Conservation (phyloP, 2,113 vertebrate genomes). For the human (Homo sapiens) region DNA sequence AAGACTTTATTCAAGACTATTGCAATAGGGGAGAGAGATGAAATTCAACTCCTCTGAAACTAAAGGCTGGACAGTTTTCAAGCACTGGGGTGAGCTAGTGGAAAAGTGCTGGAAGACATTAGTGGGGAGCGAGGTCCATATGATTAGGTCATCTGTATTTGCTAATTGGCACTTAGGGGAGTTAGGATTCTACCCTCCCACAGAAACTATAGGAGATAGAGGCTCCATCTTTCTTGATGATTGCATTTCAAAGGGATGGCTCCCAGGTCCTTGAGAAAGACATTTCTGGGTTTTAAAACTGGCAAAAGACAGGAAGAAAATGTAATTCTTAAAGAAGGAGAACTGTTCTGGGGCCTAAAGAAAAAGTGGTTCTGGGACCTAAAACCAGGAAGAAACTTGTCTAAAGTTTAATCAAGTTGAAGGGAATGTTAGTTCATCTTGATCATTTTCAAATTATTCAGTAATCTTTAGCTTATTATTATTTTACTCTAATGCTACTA, state of each 20-base stretch:
- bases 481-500: not conserved
- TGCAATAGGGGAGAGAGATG: not conserved
- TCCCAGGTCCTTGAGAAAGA: not conserved
- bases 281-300: not conserved
- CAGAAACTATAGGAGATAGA: not conserved
- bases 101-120: not conserved
- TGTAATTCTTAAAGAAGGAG: not conserved
- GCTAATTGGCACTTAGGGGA: not conserved
- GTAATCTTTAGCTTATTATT: not conserved
- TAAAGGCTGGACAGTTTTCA: not conserved
- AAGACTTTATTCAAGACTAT: not conserved
- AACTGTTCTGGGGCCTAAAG: not conserved
- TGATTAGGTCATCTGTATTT: not conserved
- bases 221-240: not conserved
- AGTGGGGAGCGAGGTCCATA: too few species aligned
- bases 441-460: not conserved
- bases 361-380: not conserved
- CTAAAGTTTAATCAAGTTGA: not conserved
- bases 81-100: not conserved
- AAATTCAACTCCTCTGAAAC: not conserved
- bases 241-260: not conserved
- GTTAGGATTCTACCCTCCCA: not conserved
- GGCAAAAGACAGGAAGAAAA: not conserved
- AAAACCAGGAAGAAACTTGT: not conserved
- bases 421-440: not conserved